These are phyloP conservation scores for Heliconius congener DNA, from an alignment of 1,140 invertebrate species.

Conservation along the genomic window DNA sequence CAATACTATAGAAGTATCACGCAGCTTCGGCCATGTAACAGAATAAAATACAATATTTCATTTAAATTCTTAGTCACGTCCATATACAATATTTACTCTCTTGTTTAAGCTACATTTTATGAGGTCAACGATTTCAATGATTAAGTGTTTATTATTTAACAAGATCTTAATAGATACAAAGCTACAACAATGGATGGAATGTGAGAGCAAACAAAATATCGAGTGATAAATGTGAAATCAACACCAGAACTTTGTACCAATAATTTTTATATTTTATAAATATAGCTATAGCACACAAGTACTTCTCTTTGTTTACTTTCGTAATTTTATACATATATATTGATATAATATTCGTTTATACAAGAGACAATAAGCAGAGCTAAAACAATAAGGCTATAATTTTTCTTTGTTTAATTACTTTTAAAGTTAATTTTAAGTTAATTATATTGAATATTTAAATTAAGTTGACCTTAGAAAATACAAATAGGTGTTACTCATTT, in stretches of 20 bases:
- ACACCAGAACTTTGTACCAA: not conserved
- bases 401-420: not conserved
- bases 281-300: not conserved
- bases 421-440: not conserved
- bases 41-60: not conserved
- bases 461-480: not conserved
- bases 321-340: not conserved
- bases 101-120: not conserved
- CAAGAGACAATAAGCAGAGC: not conserved
- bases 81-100: not conserved
- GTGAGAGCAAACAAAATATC: not conserved
- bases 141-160: not conserved
- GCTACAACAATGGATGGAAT: not conserved
- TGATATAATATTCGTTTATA: not conserved
- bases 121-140: constrained; percentile 17
- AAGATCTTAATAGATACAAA: not conserved
- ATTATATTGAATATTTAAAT: not conserved
- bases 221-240: not conserved
- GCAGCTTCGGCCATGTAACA: too few relatives aligned
- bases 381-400: not conserved
- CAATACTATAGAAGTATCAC: too few relatives aligned
- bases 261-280: not conserved
- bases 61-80: not conserved
- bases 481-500: not conserved
- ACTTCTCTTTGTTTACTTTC: not conserved